Conservation (phyloP, 2,113 vertebrate species). For the Lepisosteus osseus region DNA sequence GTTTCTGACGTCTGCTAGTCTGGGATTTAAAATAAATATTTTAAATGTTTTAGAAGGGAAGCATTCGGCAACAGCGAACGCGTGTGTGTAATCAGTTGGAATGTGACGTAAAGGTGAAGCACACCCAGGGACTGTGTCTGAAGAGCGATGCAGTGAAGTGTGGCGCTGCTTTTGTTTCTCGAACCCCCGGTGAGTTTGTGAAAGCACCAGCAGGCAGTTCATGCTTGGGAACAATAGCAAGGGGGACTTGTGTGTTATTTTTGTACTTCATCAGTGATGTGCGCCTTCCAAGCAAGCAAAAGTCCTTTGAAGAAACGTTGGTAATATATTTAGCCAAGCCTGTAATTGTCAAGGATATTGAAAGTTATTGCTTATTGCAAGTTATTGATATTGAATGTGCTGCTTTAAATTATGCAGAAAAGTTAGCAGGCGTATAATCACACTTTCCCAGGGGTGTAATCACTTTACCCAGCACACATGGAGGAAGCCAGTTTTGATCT, state of each 20-base stretch:
- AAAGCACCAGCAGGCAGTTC: not conserved
- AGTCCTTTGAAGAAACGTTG: not conserved
- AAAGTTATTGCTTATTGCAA: no score
- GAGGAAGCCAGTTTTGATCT: slow-evolving; percentile 30
- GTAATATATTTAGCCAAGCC: slow-evolving; percentile 14
- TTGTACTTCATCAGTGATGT: not conserved
- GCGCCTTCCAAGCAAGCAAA: not conserved
- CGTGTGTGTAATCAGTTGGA: no score
- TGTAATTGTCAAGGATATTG: slow-evolving; percentile 21
- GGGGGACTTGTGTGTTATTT: not conserved
- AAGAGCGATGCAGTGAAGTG: not conserved
- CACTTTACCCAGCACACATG: slow-evolving; percentile 17
- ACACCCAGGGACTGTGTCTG: not conserved
- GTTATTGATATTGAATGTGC: no score
- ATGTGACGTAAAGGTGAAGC: not conserved
- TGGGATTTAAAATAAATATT: no score
- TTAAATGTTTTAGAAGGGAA: no score
- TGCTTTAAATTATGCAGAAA: slow-evolving; percentile 29
- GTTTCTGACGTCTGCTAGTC: no score
- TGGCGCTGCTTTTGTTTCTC: not conserved
- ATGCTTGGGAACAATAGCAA: not conserved
- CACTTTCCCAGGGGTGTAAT: slow-evolving; percentile 14
- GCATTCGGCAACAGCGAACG: no score
- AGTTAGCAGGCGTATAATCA: slow-evolving; percentile 28
- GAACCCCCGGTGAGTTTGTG: not conserved